Conservation (phyloP, 2,888 invertebrate genomes). For the Eilema griseolum region DNA sequence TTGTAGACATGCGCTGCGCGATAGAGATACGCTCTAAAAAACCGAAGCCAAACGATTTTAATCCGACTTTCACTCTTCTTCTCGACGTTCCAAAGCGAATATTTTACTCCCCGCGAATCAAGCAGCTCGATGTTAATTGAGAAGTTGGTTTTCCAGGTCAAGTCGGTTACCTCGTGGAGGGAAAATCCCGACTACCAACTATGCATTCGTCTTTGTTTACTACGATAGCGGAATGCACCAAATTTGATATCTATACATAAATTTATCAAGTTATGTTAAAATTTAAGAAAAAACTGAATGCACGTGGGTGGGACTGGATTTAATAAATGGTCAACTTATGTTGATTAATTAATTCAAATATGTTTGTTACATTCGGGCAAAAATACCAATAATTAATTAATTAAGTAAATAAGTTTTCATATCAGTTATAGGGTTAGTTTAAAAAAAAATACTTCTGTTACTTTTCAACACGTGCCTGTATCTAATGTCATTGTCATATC, state of each 20-base stretch:
- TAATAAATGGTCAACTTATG: neutral
- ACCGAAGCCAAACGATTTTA: neutral
- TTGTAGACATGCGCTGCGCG: neutral
- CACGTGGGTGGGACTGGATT: conserved; percentile 2
- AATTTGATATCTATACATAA: neutral
- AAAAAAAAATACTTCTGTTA: too few relatives aligned
- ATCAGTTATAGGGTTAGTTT: too few relatives aligned
- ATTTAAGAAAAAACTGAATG: neutral
- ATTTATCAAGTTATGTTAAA: neutral
- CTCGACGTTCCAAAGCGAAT: neutral
- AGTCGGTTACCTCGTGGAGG: too few relatives aligned
- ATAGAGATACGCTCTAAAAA: neutral
- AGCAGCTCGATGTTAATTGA: too few relatives aligned
- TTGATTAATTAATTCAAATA: neutral
- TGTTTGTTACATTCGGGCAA: neutral
- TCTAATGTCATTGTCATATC: too few relatives aligned
- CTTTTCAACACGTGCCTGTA: too few relatives aligned
- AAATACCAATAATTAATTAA: too few relatives aligned
- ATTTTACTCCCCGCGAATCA: too few relatives aligned
- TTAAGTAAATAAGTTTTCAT: too few relatives aligned
- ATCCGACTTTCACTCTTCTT: neutral
- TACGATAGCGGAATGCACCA: neutral
- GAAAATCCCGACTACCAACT: too few relatives aligned
- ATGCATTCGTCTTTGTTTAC: too few relatives aligned
- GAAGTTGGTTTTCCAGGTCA: too few relatives aligned